Evolutionary conservation across 2,113 vertebrate species (phyloP).

Genomic region (Ahaetulla prasina): DNA sequence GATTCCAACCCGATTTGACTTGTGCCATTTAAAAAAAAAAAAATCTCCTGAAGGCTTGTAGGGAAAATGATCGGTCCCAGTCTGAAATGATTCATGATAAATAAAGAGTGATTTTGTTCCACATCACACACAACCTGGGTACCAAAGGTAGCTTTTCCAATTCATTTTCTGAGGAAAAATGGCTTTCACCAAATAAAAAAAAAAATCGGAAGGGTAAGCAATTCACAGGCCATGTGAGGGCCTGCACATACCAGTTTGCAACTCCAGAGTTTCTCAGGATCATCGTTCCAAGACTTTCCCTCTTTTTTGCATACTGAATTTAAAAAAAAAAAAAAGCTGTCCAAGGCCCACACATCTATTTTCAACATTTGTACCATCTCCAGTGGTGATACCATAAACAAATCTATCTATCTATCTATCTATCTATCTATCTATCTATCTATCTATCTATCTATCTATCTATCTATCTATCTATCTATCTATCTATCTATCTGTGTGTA

Average conservation of each 20-base stretch:
- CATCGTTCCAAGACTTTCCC: background rate
- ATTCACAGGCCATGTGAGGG: background rate
- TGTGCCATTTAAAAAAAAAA: background rate
- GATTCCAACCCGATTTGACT: background rate
- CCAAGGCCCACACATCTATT: background rate
- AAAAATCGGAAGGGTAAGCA: background rate
- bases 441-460: no score
- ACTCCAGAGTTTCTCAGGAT: background rate
- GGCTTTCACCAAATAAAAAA: background rate
- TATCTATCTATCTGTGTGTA: no score
- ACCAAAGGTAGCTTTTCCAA: background rate
- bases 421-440: no score
- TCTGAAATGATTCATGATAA: background rate
- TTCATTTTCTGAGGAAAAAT: background rate
- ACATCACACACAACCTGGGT: background rate
- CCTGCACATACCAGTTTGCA: background rate
- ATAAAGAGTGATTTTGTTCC: background rate
- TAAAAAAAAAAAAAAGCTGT: background rate
- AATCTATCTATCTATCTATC: no score
- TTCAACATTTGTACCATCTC: background rate
- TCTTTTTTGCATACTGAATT: background rate
- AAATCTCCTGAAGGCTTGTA: background rate
- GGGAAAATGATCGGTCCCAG: background rate
- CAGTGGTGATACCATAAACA: background rate
- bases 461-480: no score